These are phyloP conservation scores for Hassar affinis DNA, from an alignment of 2,113 vertebrate species.

Conservation along the genomic window DNA sequence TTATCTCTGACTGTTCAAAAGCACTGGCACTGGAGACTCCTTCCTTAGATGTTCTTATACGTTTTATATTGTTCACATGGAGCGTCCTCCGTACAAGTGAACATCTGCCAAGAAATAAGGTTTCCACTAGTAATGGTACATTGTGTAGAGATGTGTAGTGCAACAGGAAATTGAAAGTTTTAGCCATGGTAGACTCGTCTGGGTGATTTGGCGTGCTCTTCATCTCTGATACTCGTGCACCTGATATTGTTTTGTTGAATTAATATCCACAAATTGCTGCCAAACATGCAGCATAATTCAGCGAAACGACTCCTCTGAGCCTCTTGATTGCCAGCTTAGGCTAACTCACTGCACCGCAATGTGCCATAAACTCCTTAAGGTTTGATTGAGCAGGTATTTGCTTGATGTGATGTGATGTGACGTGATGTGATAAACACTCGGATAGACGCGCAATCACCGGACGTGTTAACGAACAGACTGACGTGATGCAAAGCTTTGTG, in stretches of 20 bases:
- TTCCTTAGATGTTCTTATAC: neutral
- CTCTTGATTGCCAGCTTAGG: constrained; percentile 2
- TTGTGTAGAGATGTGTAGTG: neutral
- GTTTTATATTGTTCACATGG: neutral
- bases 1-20: neutral
- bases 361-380: constrained; percentile 11
- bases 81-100: neutral
- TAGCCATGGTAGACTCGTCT: neutral
- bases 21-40: neutral
- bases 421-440: constrained; percentile 5
- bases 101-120: too few species aligned
- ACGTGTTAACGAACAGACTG: neutral
- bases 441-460: constrained; percentile 16
- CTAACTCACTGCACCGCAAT: neutral
- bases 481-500: constrained; percentile 37
- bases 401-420: neutral
- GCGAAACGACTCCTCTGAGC: neutral
- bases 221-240: neutral
- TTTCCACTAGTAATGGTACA: too few species aligned
- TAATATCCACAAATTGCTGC: constrained; percentile 4
- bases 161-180: neutral
- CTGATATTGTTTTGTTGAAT: constrained; percentile 28
- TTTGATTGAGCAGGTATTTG: constrained; percentile 20
- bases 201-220: neutral
- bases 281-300: neutral